Percentiles rank a stretch among this genome's conserved stretches.
phyloP scores from a whole-genome alignment of 2,888 invertebrate genomes.

The Gymnocheta viridis region DNA sequence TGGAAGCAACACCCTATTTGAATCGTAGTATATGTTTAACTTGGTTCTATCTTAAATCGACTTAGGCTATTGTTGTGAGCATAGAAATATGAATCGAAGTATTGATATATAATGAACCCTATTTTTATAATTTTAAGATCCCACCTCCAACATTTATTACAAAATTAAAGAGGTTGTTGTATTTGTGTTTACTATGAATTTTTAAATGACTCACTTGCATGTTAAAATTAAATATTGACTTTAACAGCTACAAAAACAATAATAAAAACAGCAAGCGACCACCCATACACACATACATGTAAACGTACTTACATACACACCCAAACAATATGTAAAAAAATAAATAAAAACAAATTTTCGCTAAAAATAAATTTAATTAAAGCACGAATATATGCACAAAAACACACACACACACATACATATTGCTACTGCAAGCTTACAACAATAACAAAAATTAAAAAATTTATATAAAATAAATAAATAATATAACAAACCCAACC shows the following conservation, averaged over 20 bases:
- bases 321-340: not conserved
- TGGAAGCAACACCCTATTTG: too few species aligned
- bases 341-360: constrained; percentile 60
- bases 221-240: constrained; percentile 64
- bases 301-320: not conserved
- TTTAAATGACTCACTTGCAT: constrained; percentile 66
- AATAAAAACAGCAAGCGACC: not conserved
- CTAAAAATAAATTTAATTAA: constrained; percentile 69
- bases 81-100: too few species aligned
- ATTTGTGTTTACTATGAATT: too few species aligned
- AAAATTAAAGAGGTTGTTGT: too few species aligned
- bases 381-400: constrained; percentile 61
- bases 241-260: constrained; percentile 60
- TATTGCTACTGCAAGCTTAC: constrained; percentile 7
- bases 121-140: not conserved
- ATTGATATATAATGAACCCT: too few species aligned
- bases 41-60: too few species aligned
- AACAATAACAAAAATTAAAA: constrained; percentile 28
- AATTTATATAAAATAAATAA: not conserved
- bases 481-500: constrained; percentile 23
- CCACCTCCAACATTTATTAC: not conserved
- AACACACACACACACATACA: not conserved
- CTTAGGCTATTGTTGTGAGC: too few species aligned
- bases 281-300: not conserved
- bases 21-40: too few species aligned